Evolutionary conservation across 2,797 vertebrate species (phyloP).

Genomic region (Anomalospiza imberbis): DNA sequence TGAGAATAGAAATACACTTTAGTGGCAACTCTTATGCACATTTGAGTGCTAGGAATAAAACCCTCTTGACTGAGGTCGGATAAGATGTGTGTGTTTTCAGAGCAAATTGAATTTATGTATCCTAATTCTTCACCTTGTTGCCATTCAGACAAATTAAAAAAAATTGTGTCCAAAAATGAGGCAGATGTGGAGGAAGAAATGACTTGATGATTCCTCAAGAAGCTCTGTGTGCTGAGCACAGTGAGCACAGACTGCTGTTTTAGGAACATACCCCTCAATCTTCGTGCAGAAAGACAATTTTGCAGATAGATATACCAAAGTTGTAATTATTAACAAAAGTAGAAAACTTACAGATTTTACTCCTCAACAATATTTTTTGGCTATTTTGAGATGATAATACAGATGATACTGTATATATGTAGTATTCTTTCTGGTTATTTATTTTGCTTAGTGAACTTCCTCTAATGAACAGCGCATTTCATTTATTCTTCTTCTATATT

Average conservation of each 20-base stretch:
- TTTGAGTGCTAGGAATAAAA: background rate
- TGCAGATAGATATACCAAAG: background rate
- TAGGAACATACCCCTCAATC: background rate
- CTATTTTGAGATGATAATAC: background rate
- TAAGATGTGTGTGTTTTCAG: background rate
- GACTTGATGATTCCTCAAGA: background rate
- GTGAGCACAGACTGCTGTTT: background rate
- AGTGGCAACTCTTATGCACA: background rate
- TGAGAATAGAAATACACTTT: background rate
- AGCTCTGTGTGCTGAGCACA: background rate
- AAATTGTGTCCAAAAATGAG: background rate
- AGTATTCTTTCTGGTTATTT: background rate
- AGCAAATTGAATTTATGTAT: background rate
- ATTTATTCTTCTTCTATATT: conserved; percentile 12
- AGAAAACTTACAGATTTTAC: background rate
- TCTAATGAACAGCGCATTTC: background rate
- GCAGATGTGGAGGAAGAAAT: background rate
- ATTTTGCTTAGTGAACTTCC: background rate
- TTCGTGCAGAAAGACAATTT: background rate
- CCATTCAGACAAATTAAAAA: background rate
- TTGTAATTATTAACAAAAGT: background rate
- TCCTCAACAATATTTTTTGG: background rate
- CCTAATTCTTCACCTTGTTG: background rate
- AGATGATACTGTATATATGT: background rate
- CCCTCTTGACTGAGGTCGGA: background rate